Conservation (phyloP, 2,888 invertebrate species). For the Himalopsyche tibetana region DNA sequence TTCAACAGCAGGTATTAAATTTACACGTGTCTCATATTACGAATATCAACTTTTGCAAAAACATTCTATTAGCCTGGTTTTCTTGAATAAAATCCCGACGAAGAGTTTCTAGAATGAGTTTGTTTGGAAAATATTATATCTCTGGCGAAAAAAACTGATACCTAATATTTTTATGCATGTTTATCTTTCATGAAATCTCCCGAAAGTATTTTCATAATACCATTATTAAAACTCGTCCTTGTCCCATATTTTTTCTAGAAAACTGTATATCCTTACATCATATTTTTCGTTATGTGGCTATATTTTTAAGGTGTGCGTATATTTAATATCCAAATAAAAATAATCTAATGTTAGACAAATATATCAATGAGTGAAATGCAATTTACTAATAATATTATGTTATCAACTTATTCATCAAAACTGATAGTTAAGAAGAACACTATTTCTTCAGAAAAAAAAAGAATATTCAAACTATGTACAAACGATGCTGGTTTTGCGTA, state of each 20-base stretch:
- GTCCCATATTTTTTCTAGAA: neutral
- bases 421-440: too few species aligned
- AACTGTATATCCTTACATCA: too few species aligned
- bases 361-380: too few species aligned
- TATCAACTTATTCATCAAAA: too few species aligned
- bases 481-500: too few species aligned
- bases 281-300: too few species aligned
- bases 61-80: neutral
- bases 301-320: too few species aligned
- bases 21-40: neutral
- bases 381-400: too few species aligned
- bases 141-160: neutral
- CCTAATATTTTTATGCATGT: slow-evolving; percentile 20
- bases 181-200: neutral
- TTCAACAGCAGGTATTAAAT: neutral
- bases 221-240: slow-evolving; percentile 1
- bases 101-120: neutral
- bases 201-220: neutral
- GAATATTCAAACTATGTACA: too few species aligned
- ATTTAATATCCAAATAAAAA: too few species aligned
- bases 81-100: neutral
- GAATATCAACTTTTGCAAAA: neutral
- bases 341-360: too few species aligned
- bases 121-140: slow-evolving; percentile 1
- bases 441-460: too few species aligned